A percentile compares a stretch with the other conserved stretches of the same genome.
These are phyloP conservation scores for Agrotis segetum DNA, from an alignment of 2,888 invertebrate species.

Conservation along the genomic window DNA sequence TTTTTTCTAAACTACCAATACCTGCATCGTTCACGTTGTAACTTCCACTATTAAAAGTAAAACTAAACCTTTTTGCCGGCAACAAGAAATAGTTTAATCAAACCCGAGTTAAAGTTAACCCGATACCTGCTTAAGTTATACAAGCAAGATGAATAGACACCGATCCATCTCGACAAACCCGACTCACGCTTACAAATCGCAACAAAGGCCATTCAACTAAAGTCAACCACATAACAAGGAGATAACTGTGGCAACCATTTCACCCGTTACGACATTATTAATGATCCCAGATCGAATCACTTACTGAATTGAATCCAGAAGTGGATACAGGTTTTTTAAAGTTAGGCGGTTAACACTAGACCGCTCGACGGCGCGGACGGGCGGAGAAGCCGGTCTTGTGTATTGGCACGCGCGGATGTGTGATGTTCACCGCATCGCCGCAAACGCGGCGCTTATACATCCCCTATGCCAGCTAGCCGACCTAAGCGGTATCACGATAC, in stretches of 20 bases:
- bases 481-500: too few relatives aligned
- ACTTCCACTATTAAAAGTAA: conserved; percentile 42
- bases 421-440: too few relatives aligned
- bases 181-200: conserved; percentile 56
- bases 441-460: too few relatives aligned
- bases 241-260: conserved; percentile 61
- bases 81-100: background rate
- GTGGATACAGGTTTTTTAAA: conserved; percentile 48
- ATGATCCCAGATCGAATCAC: conserved; percentile 63
- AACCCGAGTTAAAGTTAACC: conserved; percentile 4
- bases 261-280: conserved; percentile 59
- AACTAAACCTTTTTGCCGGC: conserved; percentile 21
- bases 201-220: conserved; percentile 52
- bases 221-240: conserved; percentile 55
- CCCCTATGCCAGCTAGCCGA: too few relatives aligned
- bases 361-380: too few relatives aligned
- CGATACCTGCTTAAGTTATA: conserved; percentile 42
- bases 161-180: conserved; percentile 55
- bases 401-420: too few relatives aligned
- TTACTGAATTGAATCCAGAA: conserved; percentile 60
- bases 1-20: background rate
- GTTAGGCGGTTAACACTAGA: too few relatives aligned
- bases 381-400: too few relatives aligned
- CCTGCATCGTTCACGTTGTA: conserved; percentile 1
- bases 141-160: conserved; percentile 53